These are phyloP conservation scores for Neomorphus geoffroyi DNA, from an alignment of 2,797 vertebrate species.

Conservation along the genomic window DNA sequence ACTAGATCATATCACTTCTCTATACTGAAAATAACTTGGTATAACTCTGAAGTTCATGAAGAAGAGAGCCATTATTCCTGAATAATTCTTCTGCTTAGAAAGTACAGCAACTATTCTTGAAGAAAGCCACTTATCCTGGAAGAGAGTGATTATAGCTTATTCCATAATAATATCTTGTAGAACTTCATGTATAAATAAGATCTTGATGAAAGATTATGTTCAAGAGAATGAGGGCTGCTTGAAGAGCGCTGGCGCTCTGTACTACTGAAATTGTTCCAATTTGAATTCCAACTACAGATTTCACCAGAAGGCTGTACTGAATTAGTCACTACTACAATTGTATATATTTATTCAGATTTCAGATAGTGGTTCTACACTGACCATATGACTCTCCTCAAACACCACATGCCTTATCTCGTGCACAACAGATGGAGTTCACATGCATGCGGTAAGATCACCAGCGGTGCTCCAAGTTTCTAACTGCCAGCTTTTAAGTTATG, in stretches of 20 bases:
- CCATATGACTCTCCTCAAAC: not conserved
- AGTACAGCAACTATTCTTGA: slow-evolving; percentile 29
- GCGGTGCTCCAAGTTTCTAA: not conserved
- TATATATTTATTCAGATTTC: slow-evolving; percentile 8
- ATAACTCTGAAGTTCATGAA: not conserved
- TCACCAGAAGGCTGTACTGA: not conserved
- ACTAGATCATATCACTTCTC: not conserved
- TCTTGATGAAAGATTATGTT: slow-evolving; percentile 33
- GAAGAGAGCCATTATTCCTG: not conserved
- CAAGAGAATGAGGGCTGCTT: slow-evolving; percentile 8
- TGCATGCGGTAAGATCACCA: not conserved
- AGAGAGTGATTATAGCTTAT: slow-evolving; percentile 41
- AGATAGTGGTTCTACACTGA: not conserved
- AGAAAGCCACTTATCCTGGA: slow-evolving; percentile 27
- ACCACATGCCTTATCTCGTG: not conserved
- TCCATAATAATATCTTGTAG: slow-evolving; percentile 1
- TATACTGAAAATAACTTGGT: not conserved
- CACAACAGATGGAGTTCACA: slow-evolving; percentile 16
- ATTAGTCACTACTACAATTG: slow-evolving; percentile 13
- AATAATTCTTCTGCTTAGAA: slow-evolving; percentile 19
- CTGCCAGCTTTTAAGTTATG: not conserved
- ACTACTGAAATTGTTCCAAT: not conserved
- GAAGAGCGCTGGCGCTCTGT: not conserved
- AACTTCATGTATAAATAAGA: slow-evolving; percentile 22
- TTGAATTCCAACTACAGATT: slow-evolving; percentile 5